Evolutionary conservation across 2,888 invertebrate species (phyloP).

Genomic region (Cremastinae sp.): DNA sequence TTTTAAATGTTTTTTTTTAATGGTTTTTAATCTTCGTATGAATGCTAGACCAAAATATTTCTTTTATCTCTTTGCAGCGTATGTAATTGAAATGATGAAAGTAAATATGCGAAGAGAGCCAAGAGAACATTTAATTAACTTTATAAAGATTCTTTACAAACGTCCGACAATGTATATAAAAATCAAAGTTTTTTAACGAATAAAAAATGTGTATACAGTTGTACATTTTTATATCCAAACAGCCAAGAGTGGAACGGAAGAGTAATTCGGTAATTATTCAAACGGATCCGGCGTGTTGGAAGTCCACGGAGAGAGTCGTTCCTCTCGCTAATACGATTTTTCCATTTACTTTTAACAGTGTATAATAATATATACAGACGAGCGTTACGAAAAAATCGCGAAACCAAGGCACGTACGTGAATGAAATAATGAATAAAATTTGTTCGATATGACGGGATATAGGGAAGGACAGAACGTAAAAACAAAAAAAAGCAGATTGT

Average conservation of each 20-base stretch:
- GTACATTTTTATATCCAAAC: neutral
- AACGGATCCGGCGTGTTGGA: neutral
- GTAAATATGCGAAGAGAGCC: slow-evolving; percentile 28
- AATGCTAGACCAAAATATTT: no score
- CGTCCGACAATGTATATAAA: slow-evolving; percentile 5
- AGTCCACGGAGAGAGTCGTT: neutral
- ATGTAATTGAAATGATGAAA: no score
- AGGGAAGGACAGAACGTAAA: neutral
- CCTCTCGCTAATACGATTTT: slow-evolving; percentile 22
- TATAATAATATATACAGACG: slow-evolving; percentile 22
- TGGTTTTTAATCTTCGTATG: no score
- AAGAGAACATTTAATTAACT: slow-evolving; percentile 21
- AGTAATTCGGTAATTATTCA: slow-evolving; percentile 39
- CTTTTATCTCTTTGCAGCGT: no score
- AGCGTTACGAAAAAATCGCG: neutral
- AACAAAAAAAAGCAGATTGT: neutral
- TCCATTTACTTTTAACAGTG: slow-evolving; percentile 14
- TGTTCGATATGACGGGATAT: neutral
- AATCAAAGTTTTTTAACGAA: neutral
- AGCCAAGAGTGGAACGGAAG: no score
- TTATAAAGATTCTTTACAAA: slow-evolving; percentile 1
- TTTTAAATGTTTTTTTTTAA: no score
- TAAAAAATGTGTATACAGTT: neutral
- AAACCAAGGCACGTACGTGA: neutral
- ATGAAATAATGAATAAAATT: slow-evolving; percentile 1